A percentile compares a stretch with the other conserved stretches of the same genome.
Evolutionary conservation across 2,113 vertebrate genomes (phyloP).

Genomic region (Pionites leucogaster): DNA sequence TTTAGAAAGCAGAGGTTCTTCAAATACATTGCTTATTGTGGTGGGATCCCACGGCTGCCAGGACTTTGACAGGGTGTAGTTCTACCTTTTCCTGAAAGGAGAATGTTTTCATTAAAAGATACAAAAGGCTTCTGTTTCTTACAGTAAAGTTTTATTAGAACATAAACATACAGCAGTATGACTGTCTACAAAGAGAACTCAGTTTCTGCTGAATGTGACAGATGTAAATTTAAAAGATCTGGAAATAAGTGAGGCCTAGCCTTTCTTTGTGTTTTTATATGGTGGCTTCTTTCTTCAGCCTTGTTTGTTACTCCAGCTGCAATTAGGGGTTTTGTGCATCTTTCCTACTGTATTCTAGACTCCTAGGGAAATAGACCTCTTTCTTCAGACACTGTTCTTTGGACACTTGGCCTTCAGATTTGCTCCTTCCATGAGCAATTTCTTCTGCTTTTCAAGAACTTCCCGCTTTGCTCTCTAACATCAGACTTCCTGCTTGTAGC

Average conservation of each 20-base stretch:
- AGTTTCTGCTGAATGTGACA: background rate
- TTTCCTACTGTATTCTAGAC: background rate
- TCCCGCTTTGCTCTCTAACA: background rate
- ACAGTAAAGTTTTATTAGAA: background rate
- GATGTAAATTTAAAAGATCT: background rate
- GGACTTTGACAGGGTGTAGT: background rate
- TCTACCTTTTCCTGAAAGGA: constrained; percentile 12
- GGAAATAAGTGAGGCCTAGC: background rate
- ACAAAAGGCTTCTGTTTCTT: constrained; percentile 30
- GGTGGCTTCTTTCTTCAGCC: background rate
- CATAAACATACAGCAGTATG: background rate
- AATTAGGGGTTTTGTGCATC: background rate
- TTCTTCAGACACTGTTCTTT: background rate
- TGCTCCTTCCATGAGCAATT: background rate
- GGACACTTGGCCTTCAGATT: background rate
- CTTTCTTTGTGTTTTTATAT: background rate
- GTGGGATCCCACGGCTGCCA: background rate
- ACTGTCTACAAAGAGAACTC: background rate
- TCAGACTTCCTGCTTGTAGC: background rate
- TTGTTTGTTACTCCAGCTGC: background rate
- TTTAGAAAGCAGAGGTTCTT: background rate
- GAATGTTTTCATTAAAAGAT: background rate
- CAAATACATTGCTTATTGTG: background rate
- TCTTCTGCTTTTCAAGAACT: background rate
- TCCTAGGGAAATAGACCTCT: background rate